Evolutionary conservation across 2,113 vertebrate species (phyloP), one percentile per base, ranked within the genome.

Genomic region (Otus sunia): DNA sequence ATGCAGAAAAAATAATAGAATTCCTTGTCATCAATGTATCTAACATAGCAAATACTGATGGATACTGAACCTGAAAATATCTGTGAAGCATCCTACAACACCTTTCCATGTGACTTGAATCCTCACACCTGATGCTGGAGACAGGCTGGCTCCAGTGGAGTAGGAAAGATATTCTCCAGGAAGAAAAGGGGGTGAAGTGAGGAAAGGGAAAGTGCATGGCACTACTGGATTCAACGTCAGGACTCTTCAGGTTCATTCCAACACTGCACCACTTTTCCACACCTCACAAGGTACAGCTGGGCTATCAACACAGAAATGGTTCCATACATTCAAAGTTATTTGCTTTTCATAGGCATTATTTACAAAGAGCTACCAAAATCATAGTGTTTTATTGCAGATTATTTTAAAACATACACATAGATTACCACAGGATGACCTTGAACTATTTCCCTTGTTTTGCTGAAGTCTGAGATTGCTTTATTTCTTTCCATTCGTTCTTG

Each of bases 171-270:
- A 39, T 43, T 36, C 32, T 45, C 63, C 62, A 50, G 41, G 37
- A 43, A 50, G 82, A 66, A 37, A 64, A 53, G 36, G 62, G 67
- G 56, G 56, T 43, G 36, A 78, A 53, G 22, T 19, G 43, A 87
- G 59, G 77, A 53, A 47, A 73, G 27, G 22, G 13, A 41, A 60
- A 36, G 18, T 1, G 10, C 36, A 20, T 1, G 16, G 37, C 21
- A 45, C 45, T 52, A 5, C 26, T 1, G 1, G 26, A 66, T 39
- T 74, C n/a, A 83, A 2, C 0, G 2, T 5, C 59, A 37, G 69
- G 29, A 69, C 13, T 62, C 12, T 19, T 60, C 59, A 53, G 20
- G 45, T 23, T 66, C 50, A 27, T 39, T 39, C 26, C 67, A 71
- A 8, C 11, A 52, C 50, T 1, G 12, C 37, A 30, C 18, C 56